Conservation (phyloP, 2,113 vertebrate genomes). For the Chaenogobius annularis region DNA sequence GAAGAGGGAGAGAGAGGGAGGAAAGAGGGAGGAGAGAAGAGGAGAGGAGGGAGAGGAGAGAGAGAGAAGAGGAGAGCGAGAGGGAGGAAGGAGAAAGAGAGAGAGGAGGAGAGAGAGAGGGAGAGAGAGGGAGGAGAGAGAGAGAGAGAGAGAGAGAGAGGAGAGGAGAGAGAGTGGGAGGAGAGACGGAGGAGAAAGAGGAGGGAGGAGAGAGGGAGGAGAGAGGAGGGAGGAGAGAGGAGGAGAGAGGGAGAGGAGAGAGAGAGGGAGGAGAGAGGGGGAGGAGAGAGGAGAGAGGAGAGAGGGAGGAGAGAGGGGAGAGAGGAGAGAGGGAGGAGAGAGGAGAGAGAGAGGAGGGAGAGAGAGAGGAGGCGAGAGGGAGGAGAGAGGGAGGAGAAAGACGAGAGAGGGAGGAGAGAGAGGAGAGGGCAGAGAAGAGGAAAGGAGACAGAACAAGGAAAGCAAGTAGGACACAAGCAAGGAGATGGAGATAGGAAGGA, state of each 20-base stretch:
- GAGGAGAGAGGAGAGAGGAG: not conserved
- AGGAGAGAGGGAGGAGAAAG: too few relatives aligned
- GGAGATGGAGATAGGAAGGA: constrained; percentile 6
- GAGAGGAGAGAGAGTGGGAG: not conserved
- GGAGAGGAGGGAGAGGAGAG: constrained; percentile 12
- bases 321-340: not conserved
- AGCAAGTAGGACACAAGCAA: too few relatives aligned
- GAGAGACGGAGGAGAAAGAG: not conserved
- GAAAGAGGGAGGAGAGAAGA: constrained; percentile 10
- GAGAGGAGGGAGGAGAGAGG: not conserved
- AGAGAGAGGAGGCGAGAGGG: too few relatives aligned
- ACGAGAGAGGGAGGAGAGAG: too few relatives aligned
- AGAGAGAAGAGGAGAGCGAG: constrained; percentile 2
- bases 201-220: constrained; percentile 5
- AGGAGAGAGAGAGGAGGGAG: constrained; percentile 8
- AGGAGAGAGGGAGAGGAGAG: constrained; percentile 20
- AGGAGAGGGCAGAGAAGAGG: too few relatives aligned
- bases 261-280: not conserved
- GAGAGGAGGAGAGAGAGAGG: not conserved
- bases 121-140: not conserved
- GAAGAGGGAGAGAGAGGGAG: not conserved
- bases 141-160: not conserved
- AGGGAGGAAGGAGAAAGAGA: not conserved
- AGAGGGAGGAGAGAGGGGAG: not conserved
- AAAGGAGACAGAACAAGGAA: too few relatives aligned